Conservation (phyloP, 2,888 invertebrate genomes). For the Dilophus febrilis region DNA sequence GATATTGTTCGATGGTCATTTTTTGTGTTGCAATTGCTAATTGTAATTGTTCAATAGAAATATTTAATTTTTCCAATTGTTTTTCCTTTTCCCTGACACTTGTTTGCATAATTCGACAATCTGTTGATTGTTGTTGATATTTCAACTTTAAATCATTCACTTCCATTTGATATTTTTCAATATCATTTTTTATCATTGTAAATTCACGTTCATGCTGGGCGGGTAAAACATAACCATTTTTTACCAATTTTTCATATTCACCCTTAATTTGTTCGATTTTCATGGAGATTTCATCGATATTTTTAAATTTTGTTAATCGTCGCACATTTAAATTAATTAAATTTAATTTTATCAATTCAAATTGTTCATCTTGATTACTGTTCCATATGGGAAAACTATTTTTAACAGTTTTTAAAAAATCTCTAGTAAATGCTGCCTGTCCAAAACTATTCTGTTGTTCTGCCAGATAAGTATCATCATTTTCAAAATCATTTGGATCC, state of each 20-base stretch:
- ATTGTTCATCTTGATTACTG: constrained; percentile 16
- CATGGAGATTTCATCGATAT: background rate
- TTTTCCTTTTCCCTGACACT: too few species aligned
- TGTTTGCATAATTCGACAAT: constrained; percentile 7
- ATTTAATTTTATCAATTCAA: constrained; percentile 13
- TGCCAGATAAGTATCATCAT: constrained; percentile 4
- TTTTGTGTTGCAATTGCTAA: constrained; percentile 7
- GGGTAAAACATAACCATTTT: background rate
- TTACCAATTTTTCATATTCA: background rate
- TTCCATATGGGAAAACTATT: constrained; percentile 17
- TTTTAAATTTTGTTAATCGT: constrained; percentile 13
- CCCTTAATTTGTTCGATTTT: background rate
- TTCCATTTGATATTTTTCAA: constrained; percentile 2
- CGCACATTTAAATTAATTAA: constrained; percentile 17
- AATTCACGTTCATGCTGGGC: background rate
- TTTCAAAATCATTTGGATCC: constrained; percentile 6
- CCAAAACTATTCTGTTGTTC: constrained; percentile 6
- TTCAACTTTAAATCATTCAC: constrained; percentile 4
- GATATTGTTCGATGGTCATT: constrained; percentile 14
- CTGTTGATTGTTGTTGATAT: constrained; percentile 7
- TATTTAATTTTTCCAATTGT: too few species aligned
- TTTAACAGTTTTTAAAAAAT: constrained; percentile 15
- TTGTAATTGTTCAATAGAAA: too few species aligned
- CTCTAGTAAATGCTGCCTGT: constrained; percentile 10
- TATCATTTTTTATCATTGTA: background rate